A percentile compares a stretch with the other conserved stretches of the same genome.
Evolutionary conservation across 2,888 invertebrate genomes (phyloP).

Genomic region (Eumerus sabulonum): DNA sequence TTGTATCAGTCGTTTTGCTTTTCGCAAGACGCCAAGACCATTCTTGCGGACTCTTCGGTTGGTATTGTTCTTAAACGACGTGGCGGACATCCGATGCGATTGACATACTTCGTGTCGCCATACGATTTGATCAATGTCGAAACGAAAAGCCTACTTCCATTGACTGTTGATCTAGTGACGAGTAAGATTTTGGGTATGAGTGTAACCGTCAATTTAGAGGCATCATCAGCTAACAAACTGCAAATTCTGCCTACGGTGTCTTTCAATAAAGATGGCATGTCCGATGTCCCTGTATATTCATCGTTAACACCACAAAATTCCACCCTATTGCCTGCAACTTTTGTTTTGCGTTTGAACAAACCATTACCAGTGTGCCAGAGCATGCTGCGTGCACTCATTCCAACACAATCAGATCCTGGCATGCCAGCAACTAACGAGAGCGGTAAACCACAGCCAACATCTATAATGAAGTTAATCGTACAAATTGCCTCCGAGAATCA

Average conservation of each 20-base stretch:
- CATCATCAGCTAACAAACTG: constrained; percentile 87
- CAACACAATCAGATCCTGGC: constrained; percentile 75
- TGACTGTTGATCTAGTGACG: constrained; percentile 87
- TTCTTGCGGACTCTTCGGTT: constrained; percentile 93
- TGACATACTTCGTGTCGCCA: constrained; percentile 96
- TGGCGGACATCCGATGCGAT: constrained; percentile 95
- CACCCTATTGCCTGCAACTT: constrained; percentile 93
- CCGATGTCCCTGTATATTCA: constrained; percentile 86
- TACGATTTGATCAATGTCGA: constrained; percentile 92
- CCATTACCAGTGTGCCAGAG: constrained; percentile 92
- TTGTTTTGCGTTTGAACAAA: constrained; percentile 88
- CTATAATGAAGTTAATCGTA: constrained; percentile 84
- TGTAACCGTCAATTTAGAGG: constrained; percentile 94
- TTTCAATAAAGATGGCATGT: constrained; percentile 73
- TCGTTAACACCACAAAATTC: constrained; percentile 91
- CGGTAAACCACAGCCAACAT: constrained; percentile 46
- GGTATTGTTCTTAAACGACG: constrained; percentile 90
- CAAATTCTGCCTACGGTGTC: constrained; percentile 76
- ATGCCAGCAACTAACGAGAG: constrained; percentile 10
- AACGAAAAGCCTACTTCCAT: constrained; percentile 84
- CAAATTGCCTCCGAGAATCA: constrained; percentile 88
- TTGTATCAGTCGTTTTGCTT: constrained; percentile 88
- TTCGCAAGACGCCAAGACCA: constrained; percentile 83
- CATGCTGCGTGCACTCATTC: constrained; percentile 84
- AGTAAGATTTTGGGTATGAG: constrained; percentile 88